Percentiles rank a stretch among this genome's conserved stretches.
These are phyloP conservation scores for Pharmacophagus antenor DNA, from an alignment of 2,888 invertebrate species.

Conservation along the genomic window DNA sequence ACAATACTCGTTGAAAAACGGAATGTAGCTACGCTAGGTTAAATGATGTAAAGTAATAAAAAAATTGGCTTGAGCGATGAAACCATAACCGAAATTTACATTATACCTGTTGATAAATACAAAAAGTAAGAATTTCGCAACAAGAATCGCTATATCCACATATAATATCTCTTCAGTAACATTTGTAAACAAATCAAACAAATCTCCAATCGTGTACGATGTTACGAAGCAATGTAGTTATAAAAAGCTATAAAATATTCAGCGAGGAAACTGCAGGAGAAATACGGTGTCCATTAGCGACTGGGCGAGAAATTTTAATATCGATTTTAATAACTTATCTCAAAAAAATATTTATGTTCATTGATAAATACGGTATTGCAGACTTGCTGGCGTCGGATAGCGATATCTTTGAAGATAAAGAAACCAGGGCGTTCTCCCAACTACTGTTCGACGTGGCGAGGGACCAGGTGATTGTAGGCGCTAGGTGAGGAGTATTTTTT, in stretches of 20 bases:
- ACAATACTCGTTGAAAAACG: too few relatives aligned
- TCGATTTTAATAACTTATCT: neutral
- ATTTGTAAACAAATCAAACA: too few relatives aligned
- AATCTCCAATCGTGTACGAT: neutral
- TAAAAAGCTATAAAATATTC: slow-evolving; percentile 8
- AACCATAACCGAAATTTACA: too few relatives aligned
- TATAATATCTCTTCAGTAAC: too few relatives aligned
- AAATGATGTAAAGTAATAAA: too few relatives aligned
- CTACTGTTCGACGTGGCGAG: slow-evolving; percentile 92
- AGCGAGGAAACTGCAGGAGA: neutral
- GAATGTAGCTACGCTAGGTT: too few relatives aligned
- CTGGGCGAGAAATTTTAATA: slow-evolving; percentile 3
- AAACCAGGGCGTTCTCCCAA: slow-evolving; percentile 89
- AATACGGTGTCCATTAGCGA: slow-evolving; percentile 7
- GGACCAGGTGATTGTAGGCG: slow-evolving; percentile 93
- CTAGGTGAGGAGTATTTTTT: slow-evolving; percentile 83
- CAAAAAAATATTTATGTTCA: slow-evolving; percentile 10
- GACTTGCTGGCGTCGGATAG: slow-evolving; percentile 85
- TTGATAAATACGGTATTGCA: slow-evolving; percentile 57
- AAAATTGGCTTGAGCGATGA: too few relatives aligned
- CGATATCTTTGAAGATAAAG: slow-evolving; percentile 86
- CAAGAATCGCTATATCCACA: too few relatives aligned
- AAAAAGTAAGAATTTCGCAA: too few relatives aligned
- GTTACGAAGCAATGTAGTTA: neutral
- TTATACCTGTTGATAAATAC: too few relatives aligned